Evolutionary conservation across 2,888 invertebrate genomes (phyloP), one percentile per base, ranked within the genome.

Genomic region (Aelia acuminata): DNA sequence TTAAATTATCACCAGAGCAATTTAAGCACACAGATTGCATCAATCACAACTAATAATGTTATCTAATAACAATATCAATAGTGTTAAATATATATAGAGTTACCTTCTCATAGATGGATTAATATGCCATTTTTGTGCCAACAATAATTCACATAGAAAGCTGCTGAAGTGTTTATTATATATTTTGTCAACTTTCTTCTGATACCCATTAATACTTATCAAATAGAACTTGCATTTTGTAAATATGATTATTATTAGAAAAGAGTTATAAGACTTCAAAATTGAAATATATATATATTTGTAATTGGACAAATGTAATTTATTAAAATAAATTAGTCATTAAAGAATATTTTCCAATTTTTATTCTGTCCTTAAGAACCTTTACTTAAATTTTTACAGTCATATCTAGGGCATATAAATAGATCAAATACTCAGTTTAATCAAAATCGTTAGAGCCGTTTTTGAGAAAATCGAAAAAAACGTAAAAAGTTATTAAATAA

Each of bases 251-350:
- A 39, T 80, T 18, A 80, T 39, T 80, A 3, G 43, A 80, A 47
- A 80, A 80, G 63, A 70, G 63, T 35, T 43, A 80, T 80, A 80
- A 80, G 80, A 80, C 80, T 39, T 80, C 80, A 80, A 80, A 80
- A 80, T 80, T 80, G 39, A 80, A 80, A 80, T 47, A 22, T 80
- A 80, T 47, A 22, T 80, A 43, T 80, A 35, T 80, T 80, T 80
- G 80, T 80, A 80, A 11, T 43, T 43, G 80, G 43, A 43, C 80
- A 80, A 80, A 80, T 80, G 43, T 80, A 80, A 80, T 80, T 80
- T 80, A 80, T 80, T 43, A n/a, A 15, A 80, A 70, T 70, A 70
- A 70, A 70, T 70, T 18, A 26, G 63, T 70, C 31, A 70, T 70
- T 70, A 70, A 35, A 70, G 18, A 70, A 2, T 70, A 18, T 3